phyloP scores from a whole-genome alignment of 92 coral and sea anemone species.

The Porites lobata region DNA sequence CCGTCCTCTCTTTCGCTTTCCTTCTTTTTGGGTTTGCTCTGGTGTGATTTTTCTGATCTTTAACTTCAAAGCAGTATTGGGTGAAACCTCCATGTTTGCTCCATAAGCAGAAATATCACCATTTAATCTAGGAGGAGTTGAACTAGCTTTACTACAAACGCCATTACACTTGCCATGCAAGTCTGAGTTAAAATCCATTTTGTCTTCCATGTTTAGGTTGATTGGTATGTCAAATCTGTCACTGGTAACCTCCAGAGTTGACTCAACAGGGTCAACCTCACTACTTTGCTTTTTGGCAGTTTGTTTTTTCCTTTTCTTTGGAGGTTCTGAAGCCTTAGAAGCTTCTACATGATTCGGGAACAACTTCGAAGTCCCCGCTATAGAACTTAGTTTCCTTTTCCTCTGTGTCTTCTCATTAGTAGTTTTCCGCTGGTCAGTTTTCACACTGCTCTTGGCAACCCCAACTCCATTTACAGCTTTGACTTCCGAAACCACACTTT shows the following conservation, averaged over 20 bases:
- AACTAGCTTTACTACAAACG: not conserved
- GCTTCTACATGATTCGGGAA: not conserved
- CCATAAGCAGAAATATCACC: constrained; percentile 69
- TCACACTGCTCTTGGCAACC: constrained; percentile 3
- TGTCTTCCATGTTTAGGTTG: constrained; percentile 3
- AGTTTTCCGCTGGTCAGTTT: constrained; percentile 9
- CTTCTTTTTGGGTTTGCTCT: constrained; percentile 53
- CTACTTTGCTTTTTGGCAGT: not conserved
- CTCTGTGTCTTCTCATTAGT: constrained; percentile 14
- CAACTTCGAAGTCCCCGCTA: constrained; percentile 11
- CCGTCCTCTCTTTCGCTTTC: constrained; percentile 82
- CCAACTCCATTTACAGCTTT: constrained; percentile 5
- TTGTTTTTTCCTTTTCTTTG: constrained; percentile 43
- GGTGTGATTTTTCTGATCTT: constrained; percentile 86
- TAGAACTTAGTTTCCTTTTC: constrained; percentile 29
- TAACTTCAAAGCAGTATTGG: constrained; percentile 82
- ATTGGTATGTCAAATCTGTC: constrained; percentile 11
- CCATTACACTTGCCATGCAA: constrained; percentile 44
- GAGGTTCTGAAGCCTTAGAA: constrained; percentile 22
- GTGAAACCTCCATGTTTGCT: constrained; percentile 78
- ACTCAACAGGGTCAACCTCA: not conserved
- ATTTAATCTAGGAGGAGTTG: constrained; percentile 75
- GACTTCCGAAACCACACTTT: not conserved
- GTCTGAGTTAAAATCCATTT: not conserved
- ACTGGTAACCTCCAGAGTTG: not conserved